Evolutionary conservation across 2,888 invertebrate genomes (phyloP).

Genomic region (Ichneumoninae sp.): DNA sequence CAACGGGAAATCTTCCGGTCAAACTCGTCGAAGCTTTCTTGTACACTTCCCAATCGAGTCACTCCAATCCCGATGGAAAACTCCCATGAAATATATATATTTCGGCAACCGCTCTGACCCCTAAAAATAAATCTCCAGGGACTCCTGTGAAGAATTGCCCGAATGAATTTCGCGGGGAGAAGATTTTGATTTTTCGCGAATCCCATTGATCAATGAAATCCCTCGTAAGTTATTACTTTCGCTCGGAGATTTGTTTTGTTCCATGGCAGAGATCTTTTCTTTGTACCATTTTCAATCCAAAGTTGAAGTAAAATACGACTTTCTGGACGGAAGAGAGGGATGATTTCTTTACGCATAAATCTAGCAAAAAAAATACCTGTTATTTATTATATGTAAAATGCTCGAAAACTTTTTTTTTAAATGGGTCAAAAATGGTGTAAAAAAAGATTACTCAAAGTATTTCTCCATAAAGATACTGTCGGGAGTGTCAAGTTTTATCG

Average conservation of each 20-base stretch:
- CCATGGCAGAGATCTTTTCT: not conserved
- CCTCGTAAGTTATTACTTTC: not conserved
- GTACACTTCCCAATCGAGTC: not conserved
- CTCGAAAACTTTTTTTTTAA: too few relatives aligned
- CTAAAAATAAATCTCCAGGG: constrained; percentile 3
- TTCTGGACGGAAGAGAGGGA: not conserved
- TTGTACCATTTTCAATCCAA: not conserved
- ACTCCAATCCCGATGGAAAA: constrained; percentile 50
- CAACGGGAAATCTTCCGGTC: constrained; percentile 55
- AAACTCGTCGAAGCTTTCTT: constrained; percentile 37
- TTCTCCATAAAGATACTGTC: not conserved
- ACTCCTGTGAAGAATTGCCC: constrained; percentile 8
- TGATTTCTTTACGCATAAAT: not conserved
- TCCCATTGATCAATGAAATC: not conserved
- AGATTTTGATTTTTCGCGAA: constrained; percentile 41
- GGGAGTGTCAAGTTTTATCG: not conserved
- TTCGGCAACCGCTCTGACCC: constrained; percentile 15
- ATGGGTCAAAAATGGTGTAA: not conserved
- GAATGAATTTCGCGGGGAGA: constrained; percentile 36
- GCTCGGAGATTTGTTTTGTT: not conserved
- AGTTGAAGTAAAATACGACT: not conserved
- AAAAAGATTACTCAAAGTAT: not conserved
- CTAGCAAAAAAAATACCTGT: not conserved
- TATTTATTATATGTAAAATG: not conserved
- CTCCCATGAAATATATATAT: constrained; percentile 53